Base-by-base conservation (phyloP, 2,888 invertebrate genomes). In the Trissolcus japonicus region DNA sequence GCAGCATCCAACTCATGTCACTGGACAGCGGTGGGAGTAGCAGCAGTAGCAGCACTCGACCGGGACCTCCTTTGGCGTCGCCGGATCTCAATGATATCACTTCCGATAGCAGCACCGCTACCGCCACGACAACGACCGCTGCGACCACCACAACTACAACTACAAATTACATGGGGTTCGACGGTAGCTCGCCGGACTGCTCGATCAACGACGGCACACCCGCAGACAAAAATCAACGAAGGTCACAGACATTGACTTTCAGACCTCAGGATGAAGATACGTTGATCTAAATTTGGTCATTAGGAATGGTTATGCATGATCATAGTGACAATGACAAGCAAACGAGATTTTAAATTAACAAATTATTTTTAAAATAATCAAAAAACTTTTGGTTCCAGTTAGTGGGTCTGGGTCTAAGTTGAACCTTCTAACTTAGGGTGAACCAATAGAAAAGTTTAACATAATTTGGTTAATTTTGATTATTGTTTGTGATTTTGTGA, bases 191-290 rank as follows among this genome's bases (percentile, higher is more conserved):
- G 0, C 91, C 91, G 0, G 91, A 91, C 83, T 90, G 92, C 84
- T 94, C 94, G 77, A 90, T 94, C 81, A 94, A 93, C 85, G 93
- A 92, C 80, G 93, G 93, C 78, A 92, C 93, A 1, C 92, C 93
- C 7, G 87, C 86, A 48, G 88, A 89, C 83, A 82, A 82, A 66
- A 50, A 86, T 84, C 86, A 89, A 82, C 85, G 91, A 84, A 92
- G 95, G 21, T 95, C 95, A 0, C 90, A 95, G 1, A 84, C 95
- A 51, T 92, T 95, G 90, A 92, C 93, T 61, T 94, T 94, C 83
- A 95, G 95, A 74, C 91, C 94, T n/a, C 93, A 95, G 83, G 96
- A 96, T 86, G 96, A 96, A 90, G 96, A 96, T 84, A 96, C 96
- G 13, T 91, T 96, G 62, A 94, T 96, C 82, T 96, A 93, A 92